Evolutionary conservation across 2,113 vertebrate genomes (phyloP), one percentile per base, ranked within the genome.

Genomic region (Polypterus senegalus): DNA sequence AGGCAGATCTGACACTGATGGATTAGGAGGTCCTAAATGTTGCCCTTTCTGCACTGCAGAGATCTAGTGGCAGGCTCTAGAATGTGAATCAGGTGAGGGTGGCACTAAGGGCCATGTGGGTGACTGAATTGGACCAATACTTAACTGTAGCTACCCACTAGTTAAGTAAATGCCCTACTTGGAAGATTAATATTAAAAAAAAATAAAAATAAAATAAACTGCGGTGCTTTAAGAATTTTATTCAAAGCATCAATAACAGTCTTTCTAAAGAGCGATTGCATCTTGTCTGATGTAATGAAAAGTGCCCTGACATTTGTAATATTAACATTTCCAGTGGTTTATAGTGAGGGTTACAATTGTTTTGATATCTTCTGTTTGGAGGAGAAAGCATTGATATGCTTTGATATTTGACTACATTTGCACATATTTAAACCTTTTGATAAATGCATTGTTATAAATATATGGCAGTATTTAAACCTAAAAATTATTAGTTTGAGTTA

Each of bases 1-100:
- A 88, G 83, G 76, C 68, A 65, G 72, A 65, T 61, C 71, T 81
- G 89, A 85, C 92, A 85, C 84, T 94, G 93, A 92, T 89, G 82
- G 85, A 92, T 93, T 75, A 82, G 81, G 66, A 75, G 69, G 79
- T 81, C 80, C 77, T 74, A 62, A 66, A 6, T 51, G 70, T 71
- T 77, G 57, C 79, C 81, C 81, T 78, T 71, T 71, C 72, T 70
- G 61, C 67, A 60, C 74, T 67, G 70, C 54, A 62, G 11, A 9
- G 66, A 53, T 76, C 71, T 77, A 43, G 69, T 70, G 79, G 79
- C 74, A 72, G 73, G 67, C 68, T 58, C 63, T 11, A 58, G 61
- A 53, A 27, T 49, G 54, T 44, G 9, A 57, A 60, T 53, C 52
- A 59, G 54, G 10, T 54, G 46, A 11, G 6, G 3, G 70, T 54